These are phyloP conservation scores for Styela plicata DNA, from an alignment of 23 tunicate species.

Conservation along the genomic window DNA sequence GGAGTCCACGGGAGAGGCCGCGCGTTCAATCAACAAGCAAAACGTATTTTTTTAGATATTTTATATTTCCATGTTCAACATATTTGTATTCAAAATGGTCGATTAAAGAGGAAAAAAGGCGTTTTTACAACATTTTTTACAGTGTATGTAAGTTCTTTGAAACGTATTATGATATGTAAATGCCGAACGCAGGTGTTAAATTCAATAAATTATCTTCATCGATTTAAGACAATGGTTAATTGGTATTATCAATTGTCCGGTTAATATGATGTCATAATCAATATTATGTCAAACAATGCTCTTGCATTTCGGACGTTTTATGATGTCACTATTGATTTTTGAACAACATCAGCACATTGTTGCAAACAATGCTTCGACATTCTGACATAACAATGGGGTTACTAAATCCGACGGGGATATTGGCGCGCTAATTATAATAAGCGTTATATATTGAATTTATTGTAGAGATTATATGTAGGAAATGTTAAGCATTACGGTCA, in stretches of 20 bases:
- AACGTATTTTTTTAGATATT: no score
- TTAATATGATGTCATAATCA: background rate
- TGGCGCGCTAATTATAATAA: background rate
- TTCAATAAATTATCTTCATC: background rate
- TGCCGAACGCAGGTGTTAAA: background rate
- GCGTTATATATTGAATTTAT: background rate
- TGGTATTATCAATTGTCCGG: background rate
- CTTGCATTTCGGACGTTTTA: no score
- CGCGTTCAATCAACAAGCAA: no score
- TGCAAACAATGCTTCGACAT: background rate
- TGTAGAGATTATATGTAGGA: background rate
- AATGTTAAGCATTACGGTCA: background rate
- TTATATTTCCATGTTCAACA: no score
- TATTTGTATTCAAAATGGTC: no score
- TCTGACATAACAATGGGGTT: background rate
- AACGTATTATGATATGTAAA: no score
- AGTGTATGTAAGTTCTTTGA: no score
- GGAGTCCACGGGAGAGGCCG: no score
- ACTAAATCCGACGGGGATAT: background rate
- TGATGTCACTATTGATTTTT: background rate
- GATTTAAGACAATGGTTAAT: background rate
- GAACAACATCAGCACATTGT: no score
- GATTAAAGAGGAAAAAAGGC: no score
- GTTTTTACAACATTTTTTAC: no score
- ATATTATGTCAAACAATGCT: background rate